Evolutionary conservation across 2,797 vertebrate species (phyloP).

Genomic region (Amazona ochrocephala): DNA sequence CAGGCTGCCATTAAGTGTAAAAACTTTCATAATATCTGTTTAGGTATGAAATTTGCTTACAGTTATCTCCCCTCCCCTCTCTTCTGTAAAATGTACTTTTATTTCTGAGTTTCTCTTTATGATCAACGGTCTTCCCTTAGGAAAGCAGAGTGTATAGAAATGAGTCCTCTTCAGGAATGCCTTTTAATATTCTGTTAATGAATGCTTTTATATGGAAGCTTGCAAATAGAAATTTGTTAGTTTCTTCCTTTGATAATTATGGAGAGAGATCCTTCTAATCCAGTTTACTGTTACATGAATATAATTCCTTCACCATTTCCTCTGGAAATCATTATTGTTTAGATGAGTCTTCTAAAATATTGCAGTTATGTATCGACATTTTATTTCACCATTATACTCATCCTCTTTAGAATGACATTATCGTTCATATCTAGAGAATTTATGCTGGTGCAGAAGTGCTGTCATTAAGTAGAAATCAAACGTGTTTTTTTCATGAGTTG

Average conservation of each 20-base stretch:
- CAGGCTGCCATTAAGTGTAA: not conserved
- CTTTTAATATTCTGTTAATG: slow-evolving; percentile 17
- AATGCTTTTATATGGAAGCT: not conserved
- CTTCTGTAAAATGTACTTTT: not conserved
- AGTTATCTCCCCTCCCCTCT: not conserved
- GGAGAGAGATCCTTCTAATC: slow-evolving; percentile 1
- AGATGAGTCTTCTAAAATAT: not conserved
- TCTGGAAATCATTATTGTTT: slow-evolving; percentile 30
- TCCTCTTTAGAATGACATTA: not conserved
- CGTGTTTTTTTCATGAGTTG: not conserved
- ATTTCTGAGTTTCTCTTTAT: not conserved
- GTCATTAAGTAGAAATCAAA: not conserved
- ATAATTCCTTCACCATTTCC: not conserved
- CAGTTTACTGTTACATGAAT: slow-evolving; percentile 23
- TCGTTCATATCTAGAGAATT: not conserved
- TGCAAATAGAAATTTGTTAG: slow-evolving; percentile 9
- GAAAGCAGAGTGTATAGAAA: not conserved
- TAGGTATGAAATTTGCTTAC: not conserved
- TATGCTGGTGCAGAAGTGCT: not conserved
- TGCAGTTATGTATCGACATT: not conserved
- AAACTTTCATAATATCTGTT: not conserved
- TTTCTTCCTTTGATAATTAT: slow-evolving; percentile 52
- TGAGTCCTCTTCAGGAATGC: not conserved
- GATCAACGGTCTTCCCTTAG: not conserved
- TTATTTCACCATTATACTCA: not conserved